Conservation (phyloP, 1,140 invertebrate species). For the Papilio machaon region DNA sequence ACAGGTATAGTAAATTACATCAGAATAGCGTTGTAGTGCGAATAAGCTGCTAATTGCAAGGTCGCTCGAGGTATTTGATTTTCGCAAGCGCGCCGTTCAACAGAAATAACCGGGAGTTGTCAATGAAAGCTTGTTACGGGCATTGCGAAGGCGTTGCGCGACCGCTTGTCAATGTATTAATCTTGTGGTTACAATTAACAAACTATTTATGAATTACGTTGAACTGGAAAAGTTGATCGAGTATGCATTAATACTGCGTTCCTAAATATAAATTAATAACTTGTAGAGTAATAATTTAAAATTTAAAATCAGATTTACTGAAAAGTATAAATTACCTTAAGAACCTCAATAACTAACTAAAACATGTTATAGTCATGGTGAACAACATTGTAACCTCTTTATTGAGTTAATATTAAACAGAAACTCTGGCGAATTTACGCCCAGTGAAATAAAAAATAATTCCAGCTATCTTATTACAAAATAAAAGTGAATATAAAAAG, state of each 20-base stretch:
- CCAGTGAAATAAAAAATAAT: neutral
- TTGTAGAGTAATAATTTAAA: neutral
- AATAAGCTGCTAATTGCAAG: constrained; percentile 30
- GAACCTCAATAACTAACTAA: neutral
- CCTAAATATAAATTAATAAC: neutral
- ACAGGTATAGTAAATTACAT: too few species aligned
- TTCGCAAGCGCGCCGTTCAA: constrained; percentile 23
- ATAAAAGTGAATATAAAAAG: neutral
- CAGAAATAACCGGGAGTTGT: constrained; percentile 26
- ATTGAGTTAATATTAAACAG: neutral
- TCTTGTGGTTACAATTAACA: neutral
- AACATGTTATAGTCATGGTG: neutral
- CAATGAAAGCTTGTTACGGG: constrained; percentile 31
- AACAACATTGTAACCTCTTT: neutral
- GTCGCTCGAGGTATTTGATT: constrained; percentile 22
- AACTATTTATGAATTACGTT: neutral
- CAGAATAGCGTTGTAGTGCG: neutral
- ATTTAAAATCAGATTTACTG: too few species aligned
- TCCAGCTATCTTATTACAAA: neutral
- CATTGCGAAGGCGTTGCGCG: constrained; percentile 13
- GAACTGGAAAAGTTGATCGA: neutral
- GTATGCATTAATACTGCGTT: neutral
- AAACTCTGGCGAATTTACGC: too few species aligned
- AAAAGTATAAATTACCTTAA: too few species aligned
- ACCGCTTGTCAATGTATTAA: constrained; percentile 1